Conservation (phyloP, 2,797 vertebrate species). For the Brotula barbata region DNA sequence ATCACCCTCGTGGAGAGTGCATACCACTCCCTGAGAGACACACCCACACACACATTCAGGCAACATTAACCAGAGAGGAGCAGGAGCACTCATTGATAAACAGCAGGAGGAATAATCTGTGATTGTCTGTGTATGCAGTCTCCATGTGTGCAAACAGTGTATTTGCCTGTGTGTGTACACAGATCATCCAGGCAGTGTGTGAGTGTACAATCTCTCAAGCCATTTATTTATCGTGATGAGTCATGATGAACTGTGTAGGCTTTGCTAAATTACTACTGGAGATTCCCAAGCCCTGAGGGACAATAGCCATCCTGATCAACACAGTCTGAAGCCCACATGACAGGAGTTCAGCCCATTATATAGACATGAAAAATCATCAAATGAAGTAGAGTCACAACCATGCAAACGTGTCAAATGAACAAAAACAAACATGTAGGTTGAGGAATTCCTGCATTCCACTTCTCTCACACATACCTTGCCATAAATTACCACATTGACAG, state of each 20-base stretch:
- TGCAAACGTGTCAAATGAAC: constrained; percentile 9
- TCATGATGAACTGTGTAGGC: constrained; percentile 53
- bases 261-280: constrained; percentile 57
- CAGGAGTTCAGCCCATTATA: constrained; percentile 19
- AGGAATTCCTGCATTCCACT: background rate
- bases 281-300: constrained; percentile 36
- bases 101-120: constrained; percentile 33
- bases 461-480: constrained; percentile 74
- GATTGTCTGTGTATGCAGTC: constrained; percentile 1
- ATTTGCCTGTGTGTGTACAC: constrained; percentile 11
- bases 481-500: constrained; percentile 98
- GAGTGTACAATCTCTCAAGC: constrained; percentile 46
- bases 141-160: background rate
- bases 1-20: constrained; percentile 94
- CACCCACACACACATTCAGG: no score
- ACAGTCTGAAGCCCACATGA: constrained; percentile 10
- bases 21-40: constrained; percentile 92
- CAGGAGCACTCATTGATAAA: constrained; percentile 3
- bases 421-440: background rate
- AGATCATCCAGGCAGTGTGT: constrained; percentile 25
- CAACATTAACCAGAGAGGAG: constrained; percentile 14
- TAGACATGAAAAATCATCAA: constrained; percentile 20
- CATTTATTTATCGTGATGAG: constrained; percentile 59
- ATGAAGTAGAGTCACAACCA: constrained; percentile 25
- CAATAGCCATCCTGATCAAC: constrained; percentile 19